These are phyloP conservation scores for Benitochromis conjunctus DNA, from an alignment of 2,113 vertebrate genomes.

Conservation along the genomic window DNA sequence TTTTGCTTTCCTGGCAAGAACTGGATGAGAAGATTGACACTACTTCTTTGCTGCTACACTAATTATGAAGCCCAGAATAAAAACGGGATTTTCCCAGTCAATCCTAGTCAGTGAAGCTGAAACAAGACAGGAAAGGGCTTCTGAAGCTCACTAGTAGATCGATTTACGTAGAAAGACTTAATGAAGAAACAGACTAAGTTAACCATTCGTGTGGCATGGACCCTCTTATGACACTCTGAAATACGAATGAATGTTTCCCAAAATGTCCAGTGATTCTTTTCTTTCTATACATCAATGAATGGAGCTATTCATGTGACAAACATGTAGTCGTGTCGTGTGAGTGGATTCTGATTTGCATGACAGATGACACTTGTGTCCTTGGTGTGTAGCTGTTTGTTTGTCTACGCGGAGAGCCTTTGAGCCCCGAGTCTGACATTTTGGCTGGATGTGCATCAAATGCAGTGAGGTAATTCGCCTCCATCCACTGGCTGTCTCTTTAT, in stretches of 20 bases:
- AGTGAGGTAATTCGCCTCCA: conserved; percentile 32
- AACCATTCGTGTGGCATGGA: neutral
- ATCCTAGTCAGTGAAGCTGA: neutral
- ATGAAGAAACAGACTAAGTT: neutral
- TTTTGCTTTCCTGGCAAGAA: neutral
- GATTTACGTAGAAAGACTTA: neutral
- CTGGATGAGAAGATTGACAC: neutral
- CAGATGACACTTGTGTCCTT: conserved; percentile 50
- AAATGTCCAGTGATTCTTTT: neutral
- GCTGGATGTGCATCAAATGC: conserved; percentile 31
- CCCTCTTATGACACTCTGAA: neutral
- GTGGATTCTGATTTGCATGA: conserved; percentile 22
- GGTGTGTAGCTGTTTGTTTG: conserved; percentile 15
- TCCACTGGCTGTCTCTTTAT: conserved; percentile 46
- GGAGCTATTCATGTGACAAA: neutral
- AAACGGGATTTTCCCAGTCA: neutral
- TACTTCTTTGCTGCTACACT: neutral
- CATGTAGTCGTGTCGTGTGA: neutral
- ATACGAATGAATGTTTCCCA: neutral
- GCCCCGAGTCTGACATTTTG: conserved; percentile 38
- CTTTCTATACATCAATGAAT: neutral
- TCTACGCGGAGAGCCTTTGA: neutral
- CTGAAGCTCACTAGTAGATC: neutral
- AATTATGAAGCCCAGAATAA: neutral
- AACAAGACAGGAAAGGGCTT: neutral